Base-by-base conservation (phyloP, 2,113 vertebrate genomes). In the Gnathonemus longibarbis region DNA sequence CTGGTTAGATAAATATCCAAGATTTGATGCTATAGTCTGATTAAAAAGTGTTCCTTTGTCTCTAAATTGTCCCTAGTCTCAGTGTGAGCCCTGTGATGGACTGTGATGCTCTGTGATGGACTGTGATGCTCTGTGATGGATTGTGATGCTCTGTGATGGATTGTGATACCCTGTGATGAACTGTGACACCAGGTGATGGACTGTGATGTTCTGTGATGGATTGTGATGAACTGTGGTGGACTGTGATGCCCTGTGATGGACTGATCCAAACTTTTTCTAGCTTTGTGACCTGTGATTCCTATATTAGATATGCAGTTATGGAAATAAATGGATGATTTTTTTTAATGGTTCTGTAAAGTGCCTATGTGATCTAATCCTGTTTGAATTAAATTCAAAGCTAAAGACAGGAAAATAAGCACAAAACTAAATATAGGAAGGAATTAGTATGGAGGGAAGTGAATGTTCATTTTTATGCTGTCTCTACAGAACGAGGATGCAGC, bases 401-500 rank as follows among this genome's bases (percentile, higher is more conserved):
- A 31, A 66, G n/a, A 27, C n/a, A 70, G 62, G 62, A 70, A 70
- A 13, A 11, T 31, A 31, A 66, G 24, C 24, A 66, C 24, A 27
- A 66, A 70, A 31, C n/a, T 70, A 31, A 70, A 70, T 13, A 11
- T 70, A 70, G 27, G 10, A 31, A 13, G 27, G 27, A 70, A 70
- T 8, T 70, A 31, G n/a, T 31, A 70, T 31, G 62, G 62, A 70
- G 3, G 62, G 62, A 31, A 70, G 62, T 70, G 62, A 70, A 70
- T 70, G 62, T 1, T 31, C 62, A 31, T 70, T 27, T 10, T 70
- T 31, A 27, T 70, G 62, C n/a, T 56, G 31, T 87, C 39, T 88
- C 39, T 10, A 35, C 87, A 96, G 97, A 96, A 90, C 94, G 97
- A 89, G 92, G 91, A 87, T 99, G 98, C 96, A 97, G 97, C 89